These are phyloP conservation scores for Drosophila lowei DNA, from an alignment of 1,140 invertebrate genomes.

Conservation along the genomic window DNA sequence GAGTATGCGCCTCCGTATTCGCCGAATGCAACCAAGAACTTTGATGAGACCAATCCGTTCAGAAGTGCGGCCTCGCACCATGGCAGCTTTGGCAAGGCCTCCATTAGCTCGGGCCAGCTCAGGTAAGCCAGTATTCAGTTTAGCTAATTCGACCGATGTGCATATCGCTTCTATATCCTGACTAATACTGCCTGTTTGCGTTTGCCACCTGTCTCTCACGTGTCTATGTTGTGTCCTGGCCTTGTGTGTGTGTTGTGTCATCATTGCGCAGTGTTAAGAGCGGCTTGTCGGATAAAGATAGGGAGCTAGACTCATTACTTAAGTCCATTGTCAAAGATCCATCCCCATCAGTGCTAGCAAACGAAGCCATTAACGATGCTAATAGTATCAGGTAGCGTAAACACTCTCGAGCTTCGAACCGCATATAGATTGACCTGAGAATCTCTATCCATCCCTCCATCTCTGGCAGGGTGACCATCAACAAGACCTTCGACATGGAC, in stretches of 20 bases:
- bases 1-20: conserved; percentile 72
- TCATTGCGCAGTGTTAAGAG: conserved; percentile 83
- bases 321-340: conserved; percentile 86
- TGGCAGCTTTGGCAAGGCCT: conserved; percentile 82
- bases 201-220: conserved; percentile 55
- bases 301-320: conserved; percentile 85
- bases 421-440: conserved; percentile 51
- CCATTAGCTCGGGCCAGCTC: conserved; percentile 81
- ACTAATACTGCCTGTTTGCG: conserved; percentile 66
- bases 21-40: conserved; percentile 75
- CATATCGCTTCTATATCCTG: conserved; percentile 47
- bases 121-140: conserved; percentile 48
- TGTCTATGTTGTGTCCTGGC: conserved; percentile 47
- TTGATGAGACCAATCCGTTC: conserved; percentile 82
- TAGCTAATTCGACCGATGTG: conserved; percentile 9
- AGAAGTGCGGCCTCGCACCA: conserved; percentile 75
- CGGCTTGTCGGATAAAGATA: conserved; percentile 84
- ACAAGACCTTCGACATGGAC: conserved; percentile 85
- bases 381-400: conserved; percentile 83
- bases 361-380: conserved; percentile 83
- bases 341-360: conserved; percentile 84
- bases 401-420: conserved; percentile 2
- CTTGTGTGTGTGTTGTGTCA: conserved; percentile 42
- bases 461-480: conserved; percentile 84
- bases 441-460: neutral